Evolutionary conservation across 2,113 vertebrate species (phyloP).

Genomic region (Planiliza haematocheilus): DNA sequence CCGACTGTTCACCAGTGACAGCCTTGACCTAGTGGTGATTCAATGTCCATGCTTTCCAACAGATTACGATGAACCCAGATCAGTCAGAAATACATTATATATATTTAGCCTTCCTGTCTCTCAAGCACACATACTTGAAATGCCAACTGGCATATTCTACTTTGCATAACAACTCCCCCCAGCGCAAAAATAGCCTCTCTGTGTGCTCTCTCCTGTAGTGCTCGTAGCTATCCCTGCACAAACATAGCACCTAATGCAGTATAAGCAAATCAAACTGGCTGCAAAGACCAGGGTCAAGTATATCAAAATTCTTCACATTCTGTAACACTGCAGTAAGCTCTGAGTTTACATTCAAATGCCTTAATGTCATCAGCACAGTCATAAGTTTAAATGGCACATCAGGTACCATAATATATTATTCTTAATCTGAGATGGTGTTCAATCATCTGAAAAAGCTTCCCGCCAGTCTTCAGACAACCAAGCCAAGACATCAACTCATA

Average conservation of each 20-base stretch:
- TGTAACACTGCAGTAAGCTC: conserved; percentile 34
- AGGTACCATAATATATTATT: conserved; percentile 13
- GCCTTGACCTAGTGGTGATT: conserved; percentile 27
- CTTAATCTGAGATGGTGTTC: background rate
- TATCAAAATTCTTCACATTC: conserved; percentile 62
- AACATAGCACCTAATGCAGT: conserved; percentile 47
- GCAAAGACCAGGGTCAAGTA: conserved; percentile 20
- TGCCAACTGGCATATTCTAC: conserved; percentile 70
- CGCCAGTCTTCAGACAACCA: background rate
- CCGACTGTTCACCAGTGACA: background rate
- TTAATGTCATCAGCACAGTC: background rate
- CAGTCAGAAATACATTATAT: conserved; percentile 49
- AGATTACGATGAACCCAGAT: conserved; percentile 32
- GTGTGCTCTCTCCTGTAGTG: conserved; percentile 23
- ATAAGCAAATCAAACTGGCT: conserved; percentile 46
- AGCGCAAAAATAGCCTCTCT: conserved; percentile 73
- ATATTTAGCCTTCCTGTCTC: conserved; percentile 74
- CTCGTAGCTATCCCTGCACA: conserved; percentile 34
- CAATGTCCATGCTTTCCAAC: conserved; percentile 13
- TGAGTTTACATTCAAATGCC: background rate
- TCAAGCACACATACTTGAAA: conserved; percentile 67
- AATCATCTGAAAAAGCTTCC: background rate
- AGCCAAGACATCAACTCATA: background rate
- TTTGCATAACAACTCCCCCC: conserved; percentile 73
- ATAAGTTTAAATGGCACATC: background rate